Evolutionary conservation across 1,140 invertebrate genomes (phyloP).

Genomic region (Neelides sp.): DNA sequence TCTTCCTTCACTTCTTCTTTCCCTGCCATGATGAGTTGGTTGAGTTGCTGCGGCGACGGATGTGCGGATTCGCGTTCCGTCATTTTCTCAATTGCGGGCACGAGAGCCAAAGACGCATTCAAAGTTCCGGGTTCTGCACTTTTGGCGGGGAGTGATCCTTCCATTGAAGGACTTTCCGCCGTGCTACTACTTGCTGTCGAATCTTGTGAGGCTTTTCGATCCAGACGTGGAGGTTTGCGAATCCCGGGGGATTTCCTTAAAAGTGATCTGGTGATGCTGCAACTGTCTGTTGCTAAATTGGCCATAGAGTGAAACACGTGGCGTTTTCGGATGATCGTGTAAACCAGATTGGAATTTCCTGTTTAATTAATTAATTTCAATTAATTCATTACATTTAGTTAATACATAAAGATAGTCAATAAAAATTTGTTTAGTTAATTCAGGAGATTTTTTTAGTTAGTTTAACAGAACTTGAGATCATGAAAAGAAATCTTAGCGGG

Average conservation of each 20-base stretch:
- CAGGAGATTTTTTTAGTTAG: too few relatives aligned
- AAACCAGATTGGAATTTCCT: slow-evolving; percentile 95
- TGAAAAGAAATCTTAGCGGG: too few relatives aligned
- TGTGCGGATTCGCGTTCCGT: slow-evolving; percentile 85
- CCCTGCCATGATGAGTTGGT: slow-evolving; percentile 32
- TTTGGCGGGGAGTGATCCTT: slow-evolving; percentile 67
- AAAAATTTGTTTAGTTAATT: slow-evolving; percentile 6
- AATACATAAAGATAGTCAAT: neutral
- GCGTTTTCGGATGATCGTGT: slow-evolving; percentile 95
- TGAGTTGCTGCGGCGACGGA: slow-evolving; percentile 40
- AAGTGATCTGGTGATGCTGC: slow-evolving; percentile 71
- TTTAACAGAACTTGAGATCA: too few relatives aligned
- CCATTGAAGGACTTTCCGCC: slow-evolving; percentile 48
- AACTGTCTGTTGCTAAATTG: slow-evolving; percentile 85
- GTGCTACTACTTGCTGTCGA: slow-evolving; percentile 17
- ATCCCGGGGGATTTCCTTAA: slow-evolving; percentile 36
- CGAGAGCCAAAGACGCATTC: slow-evolving; percentile 30
- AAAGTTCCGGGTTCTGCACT: slow-evolving; percentile 63
- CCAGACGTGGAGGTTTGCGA: slow-evolving; percentile 23
- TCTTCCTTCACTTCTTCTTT: neutral
- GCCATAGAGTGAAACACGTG: slow-evolving; percentile 93
- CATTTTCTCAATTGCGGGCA: slow-evolving; percentile 71
- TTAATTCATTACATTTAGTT: neutral
- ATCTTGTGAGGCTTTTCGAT: slow-evolving; percentile 25
- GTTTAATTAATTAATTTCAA: slow-evolving; percentile 22